A percentile compares a stretch with the other conserved stretches of the same genome.
Evolutionary conservation across 1,140 invertebrate genomes (phyloP).

Genomic region (Dendroctonus valens): DNA sequence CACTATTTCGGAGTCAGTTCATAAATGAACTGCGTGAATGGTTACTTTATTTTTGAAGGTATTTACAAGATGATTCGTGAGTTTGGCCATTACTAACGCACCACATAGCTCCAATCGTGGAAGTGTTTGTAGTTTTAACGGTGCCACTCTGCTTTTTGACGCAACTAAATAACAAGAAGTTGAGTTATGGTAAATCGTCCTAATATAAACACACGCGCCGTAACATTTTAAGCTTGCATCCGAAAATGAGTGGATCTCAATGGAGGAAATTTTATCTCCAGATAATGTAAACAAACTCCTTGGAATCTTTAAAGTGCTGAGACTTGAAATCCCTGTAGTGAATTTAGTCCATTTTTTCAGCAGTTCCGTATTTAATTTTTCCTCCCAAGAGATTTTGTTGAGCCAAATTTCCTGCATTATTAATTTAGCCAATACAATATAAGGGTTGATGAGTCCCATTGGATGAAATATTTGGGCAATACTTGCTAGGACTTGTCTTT

Average conservation of each 20-base stretch:
- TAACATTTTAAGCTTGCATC: too few relatives aligned
- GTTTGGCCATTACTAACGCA: neutral
- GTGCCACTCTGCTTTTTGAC: too few relatives aligned
- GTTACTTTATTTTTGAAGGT: neutral
- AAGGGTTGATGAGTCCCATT: neutral
- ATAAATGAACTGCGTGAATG: neutral
- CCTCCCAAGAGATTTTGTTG: too few relatives aligned
- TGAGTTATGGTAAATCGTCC: too few relatives aligned
- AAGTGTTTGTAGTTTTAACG: neutral
- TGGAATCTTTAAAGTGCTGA: neutral
- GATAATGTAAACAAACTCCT: neutral
- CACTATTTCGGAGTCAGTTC: neutral
- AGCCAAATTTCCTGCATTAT: conserved; percentile 32
- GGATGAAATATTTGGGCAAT: conserved; percentile 20
- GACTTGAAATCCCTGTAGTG: neutral
- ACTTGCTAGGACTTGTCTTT: conserved; percentile 11
- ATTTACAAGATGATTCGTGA: neutral
- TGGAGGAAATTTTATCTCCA: too few relatives aligned
- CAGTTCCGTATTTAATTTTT: conserved; percentile 38
- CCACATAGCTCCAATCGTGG: neutral
- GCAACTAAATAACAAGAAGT: too few relatives aligned
- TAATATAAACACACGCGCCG: too few relatives aligned
- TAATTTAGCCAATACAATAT: conserved; percentile 38
- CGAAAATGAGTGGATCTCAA: too few relatives aligned
- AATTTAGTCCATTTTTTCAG: neutral